Evolutionary conservation across 2,797 vertebrate species (phyloP), one percentile per base, ranked within the genome.

Genomic region (Cercopithecus mitis): DNA sequence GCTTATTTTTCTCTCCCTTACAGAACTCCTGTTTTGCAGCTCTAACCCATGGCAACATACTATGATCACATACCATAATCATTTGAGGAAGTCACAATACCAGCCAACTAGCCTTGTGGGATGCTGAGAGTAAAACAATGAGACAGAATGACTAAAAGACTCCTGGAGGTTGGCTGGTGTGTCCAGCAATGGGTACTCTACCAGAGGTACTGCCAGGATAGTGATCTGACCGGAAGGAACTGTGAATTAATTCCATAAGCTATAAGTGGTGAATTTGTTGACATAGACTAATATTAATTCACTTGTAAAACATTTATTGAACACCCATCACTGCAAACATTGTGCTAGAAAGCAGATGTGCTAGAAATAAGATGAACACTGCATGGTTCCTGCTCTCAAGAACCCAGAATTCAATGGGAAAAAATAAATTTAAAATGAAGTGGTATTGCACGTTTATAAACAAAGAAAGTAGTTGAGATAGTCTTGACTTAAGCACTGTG

Each of bases 291-390:
- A 80, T 36, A 33, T 73, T 91, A 50, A 73, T 57, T 87, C 13
- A 82, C 12, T 43, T n/a, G 55, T 25, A n/a, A 96, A 83, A 64
- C 22, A 47, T 41, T 58, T 94, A 45, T 80, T 45, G 73, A 95
- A 75, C 14, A 91, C 81, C 45, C 79, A 41, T 45, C 45, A 81
- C 3, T 52, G 70, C 41, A 72, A 84, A 22, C n/a, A 75, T 7
- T 91, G 27, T 58, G 13, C n/a, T 81, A 80, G 33, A 94, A 81
- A 94, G 41, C 36, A 87, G 55, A 50, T 22, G 47, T 50, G 47
- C 47, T 50, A 50, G 47, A 50, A 50, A 72, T 80, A 95, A 89
- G 43, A 92, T 77, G 76, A 96, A 96, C 30, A 91, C 3, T 41
- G 9, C 4, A 30, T 39, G 64, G 13, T n/a, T 88, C 52, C 57